Conservation (phyloP, 2,888 invertebrate species). For the Gandaritis pyraliata region DNA sequence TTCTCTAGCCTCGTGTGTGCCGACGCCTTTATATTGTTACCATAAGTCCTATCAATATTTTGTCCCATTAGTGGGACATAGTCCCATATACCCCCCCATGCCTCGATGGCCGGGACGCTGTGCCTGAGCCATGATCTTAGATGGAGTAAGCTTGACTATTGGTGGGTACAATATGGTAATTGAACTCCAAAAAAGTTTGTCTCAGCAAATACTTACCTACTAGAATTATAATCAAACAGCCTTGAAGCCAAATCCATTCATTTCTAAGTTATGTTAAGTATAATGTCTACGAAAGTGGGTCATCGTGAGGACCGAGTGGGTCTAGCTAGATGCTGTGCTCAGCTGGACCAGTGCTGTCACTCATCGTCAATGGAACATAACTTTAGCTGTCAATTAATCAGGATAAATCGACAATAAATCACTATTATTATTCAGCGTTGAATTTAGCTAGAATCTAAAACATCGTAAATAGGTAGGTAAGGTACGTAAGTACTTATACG, state of each 20-base stretch:
- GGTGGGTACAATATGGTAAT: constrained; percentile 22
- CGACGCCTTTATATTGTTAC: neutral
- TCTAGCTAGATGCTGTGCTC: no score
- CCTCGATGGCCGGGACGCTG: no score
- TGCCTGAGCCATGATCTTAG: no score
- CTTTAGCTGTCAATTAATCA: constrained; percentile 12
- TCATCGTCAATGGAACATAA: constrained; percentile 13
- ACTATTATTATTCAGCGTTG: neutral
- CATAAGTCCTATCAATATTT: no score
- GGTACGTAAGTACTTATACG: no score
- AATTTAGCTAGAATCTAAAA: neutral
- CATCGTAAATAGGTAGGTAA: no score
- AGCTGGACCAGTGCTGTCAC: constrained; percentile 5
- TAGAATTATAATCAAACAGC: neutral
- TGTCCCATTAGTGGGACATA: no score
- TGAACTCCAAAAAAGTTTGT: neutral
- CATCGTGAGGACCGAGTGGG: neutral
- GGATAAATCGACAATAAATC: constrained; percentile 2
- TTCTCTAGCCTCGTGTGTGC: constrained; percentile 5
- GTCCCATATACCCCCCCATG: no score
- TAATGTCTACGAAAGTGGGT: neutral
- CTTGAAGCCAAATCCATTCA: constrained; percentile 1
- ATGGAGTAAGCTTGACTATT: no score
- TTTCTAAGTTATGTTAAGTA: no score
- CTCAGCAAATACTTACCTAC: no score